Conservation (phyloP, 2,113 vertebrate genomes). For the Lampris megalopsis region DNA sequence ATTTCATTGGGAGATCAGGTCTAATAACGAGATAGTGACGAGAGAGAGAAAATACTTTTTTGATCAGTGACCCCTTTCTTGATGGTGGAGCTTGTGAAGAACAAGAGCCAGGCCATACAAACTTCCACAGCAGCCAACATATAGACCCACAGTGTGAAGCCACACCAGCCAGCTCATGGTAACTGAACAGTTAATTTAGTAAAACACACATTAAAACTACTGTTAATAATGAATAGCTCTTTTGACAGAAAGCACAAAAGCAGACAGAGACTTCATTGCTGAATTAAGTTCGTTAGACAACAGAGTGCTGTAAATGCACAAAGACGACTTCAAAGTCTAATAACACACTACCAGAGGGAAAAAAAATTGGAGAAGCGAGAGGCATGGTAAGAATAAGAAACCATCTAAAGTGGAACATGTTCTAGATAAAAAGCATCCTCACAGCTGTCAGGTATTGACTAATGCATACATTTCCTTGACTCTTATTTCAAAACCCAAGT, state of each 20-base stretch:
- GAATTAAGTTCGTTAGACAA: conserved; percentile 61
- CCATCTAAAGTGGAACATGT: conserved; percentile 11
- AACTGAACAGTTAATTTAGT: conserved; percentile 58
- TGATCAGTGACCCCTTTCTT: conserved; percentile 24
- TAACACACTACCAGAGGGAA: conserved; percentile 13
- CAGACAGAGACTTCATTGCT: conserved; percentile 49
- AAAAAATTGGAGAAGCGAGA: no score
- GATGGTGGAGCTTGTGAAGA: conserved; percentile 48
- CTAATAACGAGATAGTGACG: conserved; percentile 36
- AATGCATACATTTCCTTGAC: neutral
- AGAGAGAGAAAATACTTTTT: conserved; percentile 1
- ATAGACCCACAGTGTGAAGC: conserved; percentile 29
- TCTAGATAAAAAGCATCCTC: conserved; percentile 18
- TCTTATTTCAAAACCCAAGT: conserved; percentile 26
- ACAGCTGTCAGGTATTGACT: conserved; percentile 18
- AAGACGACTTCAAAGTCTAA: conserved; percentile 58
- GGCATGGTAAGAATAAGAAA: conserved; percentile 19
- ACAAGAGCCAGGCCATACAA: conserved; percentile 32
- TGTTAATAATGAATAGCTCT: conserved; percentile 63
- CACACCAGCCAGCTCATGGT: conserved; percentile 42
- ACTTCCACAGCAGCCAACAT: conserved; percentile 33
- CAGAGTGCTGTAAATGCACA: conserved; percentile 31
- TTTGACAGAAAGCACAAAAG: conserved; percentile 60
- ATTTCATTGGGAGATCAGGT: conserved; percentile 24
- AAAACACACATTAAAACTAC: conserved; percentile 69